Evolutionary conservation across 64 coral and sea anemone genomes (phyloP).

Genomic region (Cladopsammia gracilis): DNA sequence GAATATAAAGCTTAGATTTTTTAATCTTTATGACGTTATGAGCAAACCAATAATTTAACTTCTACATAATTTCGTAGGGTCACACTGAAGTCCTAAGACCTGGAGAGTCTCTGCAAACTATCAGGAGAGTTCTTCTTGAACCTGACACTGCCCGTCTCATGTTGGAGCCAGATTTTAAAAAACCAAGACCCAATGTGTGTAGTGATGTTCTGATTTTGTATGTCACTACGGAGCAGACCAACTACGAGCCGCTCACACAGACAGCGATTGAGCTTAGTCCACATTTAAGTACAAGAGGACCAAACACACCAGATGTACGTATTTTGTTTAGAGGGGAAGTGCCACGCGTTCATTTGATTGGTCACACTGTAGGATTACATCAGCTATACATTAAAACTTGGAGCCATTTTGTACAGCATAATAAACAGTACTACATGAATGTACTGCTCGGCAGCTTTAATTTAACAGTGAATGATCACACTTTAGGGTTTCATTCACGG

Average conservation of each 20-base stretch:
- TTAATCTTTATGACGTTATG: neutral
- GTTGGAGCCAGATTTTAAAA: neutral
- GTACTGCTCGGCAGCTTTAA: too few species aligned
- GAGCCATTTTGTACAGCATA: too few species aligned
- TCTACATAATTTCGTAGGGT: neutral
- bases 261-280: neutral
- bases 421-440: too few species aligned
- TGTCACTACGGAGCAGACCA: neutral
- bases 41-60: too few species aligned
- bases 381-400: too few species aligned
- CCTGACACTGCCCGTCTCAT: constrained; percentile 26
- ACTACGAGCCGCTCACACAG: constrained; percentile 12
- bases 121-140: neutral
- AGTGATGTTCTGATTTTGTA: constrained; percentile 10
- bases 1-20: too few species aligned
- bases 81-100: neutral
- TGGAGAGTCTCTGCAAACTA: neutral
- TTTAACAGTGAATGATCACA: too few species aligned
- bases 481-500: too few species aligned
- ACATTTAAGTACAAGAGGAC: neutral
- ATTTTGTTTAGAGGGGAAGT: neutral
- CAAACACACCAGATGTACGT: neutral
- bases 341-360: too few species aligned
- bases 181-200: neutral
- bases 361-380: too few species aligned